Percentiles rank a stretch among this genome's conserved stretches.
Evolutionary conservation across 2,797 vertebrate genomes (phyloP).

Genomic region (Sebastes alutus): DNA sequence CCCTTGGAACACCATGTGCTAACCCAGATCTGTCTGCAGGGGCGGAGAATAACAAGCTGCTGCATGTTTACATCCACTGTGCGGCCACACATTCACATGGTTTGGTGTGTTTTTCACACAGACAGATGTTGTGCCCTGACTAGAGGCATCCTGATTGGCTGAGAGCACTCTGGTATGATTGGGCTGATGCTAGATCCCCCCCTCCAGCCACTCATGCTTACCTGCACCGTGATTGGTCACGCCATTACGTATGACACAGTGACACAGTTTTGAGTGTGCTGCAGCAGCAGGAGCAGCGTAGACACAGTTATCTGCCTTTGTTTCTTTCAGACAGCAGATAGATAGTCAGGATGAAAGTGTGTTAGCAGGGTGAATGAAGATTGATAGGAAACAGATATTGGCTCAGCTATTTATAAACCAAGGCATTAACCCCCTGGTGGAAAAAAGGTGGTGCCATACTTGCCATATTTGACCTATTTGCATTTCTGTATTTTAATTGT

Average conservation of each 20-base stretch:
- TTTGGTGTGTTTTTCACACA: conserved; percentile 8
- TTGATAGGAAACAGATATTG: neutral
- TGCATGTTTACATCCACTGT: conserved; percentile 5
- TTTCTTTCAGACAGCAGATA: neutral
- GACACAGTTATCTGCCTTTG: neutral
- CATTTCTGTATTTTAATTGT: neutral
- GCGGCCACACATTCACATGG: conserved; percentile 5
- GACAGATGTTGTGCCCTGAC: conserved; percentile 3
- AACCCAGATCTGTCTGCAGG: neutral
- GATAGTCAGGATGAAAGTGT: neutral
- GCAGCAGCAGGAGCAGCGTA: conserved; percentile 8
- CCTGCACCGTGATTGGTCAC: conserved; percentile 68
- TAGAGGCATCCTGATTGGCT: conserved; percentile 48
- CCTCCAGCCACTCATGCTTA: conserved; percentile 33
- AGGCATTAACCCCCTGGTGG: neutral
- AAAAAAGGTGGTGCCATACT: neutral
- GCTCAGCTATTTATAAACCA: neutral
- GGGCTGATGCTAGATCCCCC: conserved; percentile 20
- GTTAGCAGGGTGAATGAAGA: neutral
- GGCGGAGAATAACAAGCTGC: neutral
- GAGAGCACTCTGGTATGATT: conserved; percentile 41
- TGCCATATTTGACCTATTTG: neutral
- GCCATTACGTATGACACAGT: conserved; percentile 71
- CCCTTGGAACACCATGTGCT: neutral
- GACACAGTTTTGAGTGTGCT: conserved; percentile 62